Evolutionary conservation across 2,797 vertebrate species (phyloP), one percentile per base, ranked within the genome.

Genomic region (Choloepus didactylus): DNA sequence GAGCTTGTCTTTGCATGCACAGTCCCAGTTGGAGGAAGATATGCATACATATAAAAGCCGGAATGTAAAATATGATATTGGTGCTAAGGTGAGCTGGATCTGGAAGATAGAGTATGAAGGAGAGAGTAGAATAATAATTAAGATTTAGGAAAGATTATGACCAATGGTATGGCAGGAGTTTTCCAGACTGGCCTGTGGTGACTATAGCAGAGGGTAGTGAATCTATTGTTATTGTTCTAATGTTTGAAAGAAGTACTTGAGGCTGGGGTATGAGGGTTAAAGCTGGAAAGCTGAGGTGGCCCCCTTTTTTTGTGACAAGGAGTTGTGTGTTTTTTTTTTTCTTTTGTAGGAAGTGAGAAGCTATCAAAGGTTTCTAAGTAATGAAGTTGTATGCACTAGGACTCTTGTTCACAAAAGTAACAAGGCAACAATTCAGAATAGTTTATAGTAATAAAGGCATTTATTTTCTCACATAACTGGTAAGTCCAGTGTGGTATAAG

Each of bases 291-390:
- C 59, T 84, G 64, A 67, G 27, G 16, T 59, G 15, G 27, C 29
- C 29, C 66, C 41, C 46, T 76, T 89, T 56, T 18, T 67, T 89
- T 76, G 9, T 72, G 35, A 54, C 92, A 15, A 95, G 44, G 44
- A 89, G 15, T 59, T 91, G 41, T 44, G 6, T 67, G 35, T 35
- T 31, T 27, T 35, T 31, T 60, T 85, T 87, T n/a, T 76, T 79
- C n/a, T 60, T 87, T 44, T 93, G 6, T 51, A 87, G 31, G 59
- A 92, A 87, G 31, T 73, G 86, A 95, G 46, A 59, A 10, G 5
- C 51, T 92, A 21, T 87, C 96, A 72, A 92, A 67, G 35, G 21
- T 96, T 72, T 89, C 35, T 85, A 54, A 94, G 56, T 84, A 73
- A 14, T 84, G 35, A 21, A 49, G 16, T 38, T 89, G 9, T 9